Conservation (phyloP, 2,888 invertebrate genomes). For the Andrena chrysosceles region DNA sequence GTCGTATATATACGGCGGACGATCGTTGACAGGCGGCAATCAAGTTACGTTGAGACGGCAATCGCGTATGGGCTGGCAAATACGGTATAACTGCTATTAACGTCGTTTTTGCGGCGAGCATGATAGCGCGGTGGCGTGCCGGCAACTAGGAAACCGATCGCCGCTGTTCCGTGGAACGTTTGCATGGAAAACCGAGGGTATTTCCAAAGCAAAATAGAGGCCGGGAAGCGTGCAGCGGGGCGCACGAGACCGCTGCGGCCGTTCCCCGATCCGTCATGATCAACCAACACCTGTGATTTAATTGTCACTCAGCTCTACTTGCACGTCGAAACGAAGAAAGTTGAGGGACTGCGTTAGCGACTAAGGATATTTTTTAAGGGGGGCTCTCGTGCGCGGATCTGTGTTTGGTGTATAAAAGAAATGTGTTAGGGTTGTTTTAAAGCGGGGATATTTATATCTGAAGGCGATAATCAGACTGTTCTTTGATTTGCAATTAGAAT, state of each 20-base stretch:
- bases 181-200: conserved; percentile 63
- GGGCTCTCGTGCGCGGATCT: no score
- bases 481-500: no score
- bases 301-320: conserved; percentile 77
- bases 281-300: conserved; percentile 83
- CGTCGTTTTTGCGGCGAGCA: conserved; percentile 54
- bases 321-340: conserved; percentile 60
- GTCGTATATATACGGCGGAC: conserved; percentile 44
- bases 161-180: conserved; percentile 43
- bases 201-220: conserved; percentile 69
- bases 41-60: conserved; percentile 58
- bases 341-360: conserved; percentile 7
- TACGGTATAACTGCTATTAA: conserved; percentile 58
- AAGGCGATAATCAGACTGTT: no score
- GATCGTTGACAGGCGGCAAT: conserved; percentile 72
- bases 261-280: conserved; percentile 82
- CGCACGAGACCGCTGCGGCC: conserved; percentile 41
- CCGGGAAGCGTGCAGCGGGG: conserved; percentile 47
- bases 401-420: no score
- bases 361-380: background rate
- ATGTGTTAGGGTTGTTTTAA: no score
- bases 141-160: conserved; percentile 39
- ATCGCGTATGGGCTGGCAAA: conserved; percentile 55
- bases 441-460: no score
- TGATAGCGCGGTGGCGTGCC: conserved; percentile 46